A percentile compares a stretch with the other conserved stretches of the same genome.
Conservation (phyloP, 1,140 invertebrate species). For the Pantala flavescens region DNA sequence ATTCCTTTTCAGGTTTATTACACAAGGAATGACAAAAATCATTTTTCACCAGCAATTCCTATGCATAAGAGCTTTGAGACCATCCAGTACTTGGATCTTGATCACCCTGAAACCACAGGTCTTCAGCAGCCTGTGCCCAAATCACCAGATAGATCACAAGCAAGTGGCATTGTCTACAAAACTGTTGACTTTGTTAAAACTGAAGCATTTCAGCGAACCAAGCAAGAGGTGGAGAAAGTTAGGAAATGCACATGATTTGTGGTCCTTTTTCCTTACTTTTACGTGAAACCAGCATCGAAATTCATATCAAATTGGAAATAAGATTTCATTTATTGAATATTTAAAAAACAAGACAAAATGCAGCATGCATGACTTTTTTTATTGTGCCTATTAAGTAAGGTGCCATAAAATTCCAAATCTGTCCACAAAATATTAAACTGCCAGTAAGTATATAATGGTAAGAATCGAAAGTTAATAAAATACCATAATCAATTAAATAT, state of each 20-base stretch:
- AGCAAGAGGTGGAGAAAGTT: conserved; percentile 61
- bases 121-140: not conserved
- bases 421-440: not conserved
- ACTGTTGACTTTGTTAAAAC: conserved; percentile 86
- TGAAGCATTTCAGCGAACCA: conserved; percentile 77
- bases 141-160: conserved; percentile 15
- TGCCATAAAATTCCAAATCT: not conserved
- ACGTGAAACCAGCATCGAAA: too few species aligned
- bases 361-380: not conserved
- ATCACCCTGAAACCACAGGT: conserved; percentile 29
- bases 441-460: not conserved
- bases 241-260: conserved; percentile 28
- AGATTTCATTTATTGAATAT: not conserved
- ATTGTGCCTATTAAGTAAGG: not conserved
- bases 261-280: not conserved
- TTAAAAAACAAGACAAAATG: not conserved
- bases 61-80: conserved; percentile 29
- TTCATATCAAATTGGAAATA: too few species aligned
- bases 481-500: not conserved
- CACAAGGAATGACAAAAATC: not conserved
- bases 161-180: conserved; percentile 58
- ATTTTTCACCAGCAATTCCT: not conserved
- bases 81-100: conserved; percentile 66
- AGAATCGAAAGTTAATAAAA: not conserved
- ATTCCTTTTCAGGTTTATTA: conserved; percentile 3